These are phyloP conservation scores for Aphelenchoides besseyi DNA, from an alignment of 1,140 invertebrate genomes.

Conservation along the genomic window DNA sequence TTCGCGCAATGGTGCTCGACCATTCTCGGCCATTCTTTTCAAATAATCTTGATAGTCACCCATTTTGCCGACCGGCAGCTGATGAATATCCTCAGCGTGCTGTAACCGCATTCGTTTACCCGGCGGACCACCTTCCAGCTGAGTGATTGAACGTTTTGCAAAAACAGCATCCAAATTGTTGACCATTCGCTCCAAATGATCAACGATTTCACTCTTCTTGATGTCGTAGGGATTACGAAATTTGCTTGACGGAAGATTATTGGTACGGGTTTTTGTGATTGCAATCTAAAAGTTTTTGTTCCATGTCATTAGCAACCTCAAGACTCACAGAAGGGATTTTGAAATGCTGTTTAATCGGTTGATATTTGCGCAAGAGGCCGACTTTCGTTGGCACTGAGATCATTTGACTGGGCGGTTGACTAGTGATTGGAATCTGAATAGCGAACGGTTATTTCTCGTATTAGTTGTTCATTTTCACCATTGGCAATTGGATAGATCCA, in stretches of 20 bases:
- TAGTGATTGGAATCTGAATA: too few species aligned
- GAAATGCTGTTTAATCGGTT: constrained; percentile 1
- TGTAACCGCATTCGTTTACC: constrained; percentile 68
- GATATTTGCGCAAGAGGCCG: constrained; percentile 13
- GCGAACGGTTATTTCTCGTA: too few species aligned
- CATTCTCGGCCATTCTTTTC: constrained; percentile 42
- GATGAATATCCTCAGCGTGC: constrained; percentile 69
- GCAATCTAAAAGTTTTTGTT: constrained; percentile 5
- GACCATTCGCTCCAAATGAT: constrained; percentile 88
- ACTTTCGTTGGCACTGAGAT: not conserved
- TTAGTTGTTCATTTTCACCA: too few species aligned
- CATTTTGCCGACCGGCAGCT: constrained; percentile 51
- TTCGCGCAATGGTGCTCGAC: constrained; percentile 50
- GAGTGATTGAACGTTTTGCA: constrained; percentile 66
- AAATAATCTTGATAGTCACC: constrained; percentile 59
- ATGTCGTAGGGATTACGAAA: constrained; percentile 96
- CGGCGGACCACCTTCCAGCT: constrained; percentile 54
- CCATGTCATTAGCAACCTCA: constrained; percentile 46
- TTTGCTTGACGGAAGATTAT: constrained; percentile 65
- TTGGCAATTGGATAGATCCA: not conserved
- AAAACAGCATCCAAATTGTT: constrained; percentile 86
- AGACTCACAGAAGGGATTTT: constrained; percentile 60
- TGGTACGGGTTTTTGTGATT: not conserved
- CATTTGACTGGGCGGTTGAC: not conserved
- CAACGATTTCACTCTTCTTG: constrained; percentile 78